phyloP scores from a whole-genome alignment of 2,888 invertebrate genomes.

The Pachycephus smyrnensis region DNA sequence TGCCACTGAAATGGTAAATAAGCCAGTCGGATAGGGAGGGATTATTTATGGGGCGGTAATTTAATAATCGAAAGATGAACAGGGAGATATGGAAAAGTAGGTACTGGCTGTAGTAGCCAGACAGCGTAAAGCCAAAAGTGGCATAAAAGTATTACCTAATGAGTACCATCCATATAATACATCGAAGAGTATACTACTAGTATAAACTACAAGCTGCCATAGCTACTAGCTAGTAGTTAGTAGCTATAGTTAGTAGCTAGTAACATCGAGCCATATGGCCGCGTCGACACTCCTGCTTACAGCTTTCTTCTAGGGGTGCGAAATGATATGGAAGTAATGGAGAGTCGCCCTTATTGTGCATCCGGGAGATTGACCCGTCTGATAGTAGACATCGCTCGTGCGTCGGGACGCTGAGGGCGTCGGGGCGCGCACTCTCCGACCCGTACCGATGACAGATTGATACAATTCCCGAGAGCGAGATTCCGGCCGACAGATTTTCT shows the following conservation, averaged over 20 bases:
- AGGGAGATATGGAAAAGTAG: constrained; percentile 47
- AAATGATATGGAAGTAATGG: constrained; percentile 68
- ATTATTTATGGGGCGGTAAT: constrained; percentile 65
- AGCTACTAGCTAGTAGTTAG: neutral
- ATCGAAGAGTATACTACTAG: neutral
- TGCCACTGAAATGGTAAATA: constrained; percentile 46
- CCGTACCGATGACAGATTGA: constrained; percentile 64
- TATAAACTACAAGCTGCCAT: neutral
- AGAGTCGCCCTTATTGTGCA: constrained; percentile 56
- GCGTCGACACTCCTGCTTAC: neutral
- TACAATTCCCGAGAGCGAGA: constrained; percentile 61
- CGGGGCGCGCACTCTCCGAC: constrained; percentile 32
- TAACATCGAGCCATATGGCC: neutral
- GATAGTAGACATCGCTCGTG: constrained; percentile 47
- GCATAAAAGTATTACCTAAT: constrained; percentile 59
- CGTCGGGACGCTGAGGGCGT: constrained; percentile 10
- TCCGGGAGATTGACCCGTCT: constrained; percentile 62
- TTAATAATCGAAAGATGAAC: constrained; percentile 63
- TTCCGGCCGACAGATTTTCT: constrained; percentile 64
- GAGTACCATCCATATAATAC: neutral
- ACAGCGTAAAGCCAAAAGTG: constrained; percentile 53
- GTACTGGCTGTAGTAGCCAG: constrained; percentile 19
- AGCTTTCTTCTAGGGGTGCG: constrained; percentile 57
- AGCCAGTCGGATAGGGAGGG: constrained; percentile 43
- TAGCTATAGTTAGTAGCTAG: no score